A percentile compares a stretch with the other conserved stretches of the same genome.
Evolutionary conservation across 2,797 vertebrate species (phyloP).

Genomic region (Schizopygopsis malacanthus): DNA sequence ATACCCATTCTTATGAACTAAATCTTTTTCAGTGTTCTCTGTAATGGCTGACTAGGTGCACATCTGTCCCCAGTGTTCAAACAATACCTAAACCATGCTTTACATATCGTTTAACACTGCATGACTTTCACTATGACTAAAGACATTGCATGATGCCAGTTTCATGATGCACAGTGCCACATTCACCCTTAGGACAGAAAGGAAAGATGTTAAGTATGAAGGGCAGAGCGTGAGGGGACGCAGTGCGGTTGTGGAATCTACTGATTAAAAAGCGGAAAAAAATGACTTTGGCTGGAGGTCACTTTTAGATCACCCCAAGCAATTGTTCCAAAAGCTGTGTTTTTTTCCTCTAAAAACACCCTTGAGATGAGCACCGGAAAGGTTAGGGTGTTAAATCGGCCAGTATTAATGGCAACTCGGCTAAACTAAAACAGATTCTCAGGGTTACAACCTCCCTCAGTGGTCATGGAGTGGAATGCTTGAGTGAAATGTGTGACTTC

Average conservation of each 20-base stretch:
- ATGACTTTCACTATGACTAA: conserved; percentile 33
- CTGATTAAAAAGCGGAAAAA: conserved; percentile 56
- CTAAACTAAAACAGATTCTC: conserved; percentile 67
- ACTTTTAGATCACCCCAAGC: conserved; percentile 66
- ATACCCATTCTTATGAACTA: not conserved
- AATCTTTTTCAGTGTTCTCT: not conserved
- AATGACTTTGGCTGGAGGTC: conserved; percentile 68
- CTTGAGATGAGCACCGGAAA: conserved; percentile 62
- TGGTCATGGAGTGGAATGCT: conserved; percentile 61
- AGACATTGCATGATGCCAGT: conserved; percentile 33
- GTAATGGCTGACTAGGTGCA: not conserved
- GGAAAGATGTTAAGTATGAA: conserved; percentile 51
- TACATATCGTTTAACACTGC: conserved; percentile 15
- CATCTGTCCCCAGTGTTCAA: not conserved
- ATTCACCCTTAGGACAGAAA: conserved; percentile 43
- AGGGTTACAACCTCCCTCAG: conserved; percentile 68
- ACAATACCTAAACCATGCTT: conserved; percentile 10
- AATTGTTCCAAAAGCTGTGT: conserved; percentile 67
- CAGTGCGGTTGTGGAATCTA: conserved; percentile 47
- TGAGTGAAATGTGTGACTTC: conserved; percentile 66
- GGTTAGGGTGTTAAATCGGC: conserved; percentile 66
- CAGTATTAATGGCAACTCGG: conserved; percentile 68
- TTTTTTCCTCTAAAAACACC: conserved; percentile 63
- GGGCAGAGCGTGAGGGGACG: conserved; percentile 47
- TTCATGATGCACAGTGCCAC: conserved; percentile 35